Evolutionary conservation across 2,113 vertebrate species (phyloP), one percentile per base, ranked within the genome.

Genomic region (Mesoclemmys tuberculata): DNA sequence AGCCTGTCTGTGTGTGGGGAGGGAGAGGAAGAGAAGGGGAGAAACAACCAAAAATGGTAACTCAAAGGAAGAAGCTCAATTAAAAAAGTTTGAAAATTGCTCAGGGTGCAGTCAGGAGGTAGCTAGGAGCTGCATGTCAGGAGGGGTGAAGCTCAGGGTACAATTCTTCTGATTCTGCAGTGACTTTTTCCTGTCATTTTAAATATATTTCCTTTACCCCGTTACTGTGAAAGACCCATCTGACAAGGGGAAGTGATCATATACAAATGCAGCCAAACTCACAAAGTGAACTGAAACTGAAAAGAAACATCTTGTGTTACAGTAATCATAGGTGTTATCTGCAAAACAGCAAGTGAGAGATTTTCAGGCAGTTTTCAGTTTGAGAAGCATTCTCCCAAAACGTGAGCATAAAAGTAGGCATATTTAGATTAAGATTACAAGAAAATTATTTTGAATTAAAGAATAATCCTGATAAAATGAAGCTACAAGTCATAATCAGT

Each of bases 401-500:
- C 58, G 5, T 38, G 68, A 75, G 74, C 24, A 55, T 1, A 71
- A 52, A 91, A 55, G 2, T 5, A 94, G 46, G 64, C 10, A 41
- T 0, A n/a, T 5, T 19, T 0, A 2, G 61, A 51, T 93, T 77
- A 84, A n/a, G n/a, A n/a, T n/a, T n/a, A n/a, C n/a, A n/a, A n/a
- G n/a, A n/a, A n/a, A n/a, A n/a, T n/a, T n/a, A n/a, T n/a, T n/a
- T n/a, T n/a, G n/a, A n/a, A n/a, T n/a, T n/a, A n/a, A n/a, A n/a
- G 49, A 3, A 41, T 3, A 56, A 61, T 14, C 54, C 38, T 79
- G 44, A 22, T 49, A 92, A 75, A 3, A 64, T 10, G 49, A 46
- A 95, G n/a, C 2, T 38, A 85, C n/a, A 92, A 88, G 22, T 54
- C 41, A 83, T 1, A 4, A 86, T 46, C 86, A 91, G 84, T 16